Base-by-base conservation (phyloP, 1,140 invertebrate genomes). In the Lepidurus apus region DNA sequence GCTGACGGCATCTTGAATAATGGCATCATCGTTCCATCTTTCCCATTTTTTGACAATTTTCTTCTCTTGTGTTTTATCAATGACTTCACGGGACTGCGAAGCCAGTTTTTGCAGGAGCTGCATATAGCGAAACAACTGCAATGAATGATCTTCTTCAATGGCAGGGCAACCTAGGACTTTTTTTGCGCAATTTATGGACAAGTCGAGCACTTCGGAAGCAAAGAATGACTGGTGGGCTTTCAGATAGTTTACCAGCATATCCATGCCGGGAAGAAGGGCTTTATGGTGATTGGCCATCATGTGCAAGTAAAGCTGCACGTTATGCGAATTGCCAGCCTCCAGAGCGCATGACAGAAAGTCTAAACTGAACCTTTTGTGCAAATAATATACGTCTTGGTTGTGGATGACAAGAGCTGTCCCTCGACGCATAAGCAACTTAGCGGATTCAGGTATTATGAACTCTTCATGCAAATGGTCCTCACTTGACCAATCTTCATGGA, bases 1-100 rank as follows among this genome's bases (percentile, higher is more conserved):
- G 13, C 1, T 17, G 7, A 65, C 21, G 13, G 53, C n/a, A 65
- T 65, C 53, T 17, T 65, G 53, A 21, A 65, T 65, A 65, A 65
- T 65, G 53, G 53, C 53, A 65, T 65, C 53, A 65, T 65, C 53
- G 13, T 65, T 65, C 53, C 53, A 65, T 21, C 53, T 65, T 65
- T 65, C 53, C 53, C 53, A 65, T 65, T 65, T 65, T 8, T 65
- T 65, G 13, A 65, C n/a, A 65, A 65, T 65, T 65, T 65, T 65
- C 53, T 65, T 65, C 21, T 65, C 53, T 17, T 65, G 53, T 17
- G 53, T 21, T 21, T 65, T 65, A 65, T 65, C 53, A 3, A 65
- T 65, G 21, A 65, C 53, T 65, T 65, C 53, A 7, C 53, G 53
- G 6, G 53, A 65, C 53, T 65, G 53, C 6, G 53, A 13, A 21